Percentiles rank a stretch among this genome's conserved stretches.
These are phyloP conservation scores for Diplazon laetatorius DNA, from an alignment of 2,888 invertebrate genomes.

Conservation along the genomic window DNA sequence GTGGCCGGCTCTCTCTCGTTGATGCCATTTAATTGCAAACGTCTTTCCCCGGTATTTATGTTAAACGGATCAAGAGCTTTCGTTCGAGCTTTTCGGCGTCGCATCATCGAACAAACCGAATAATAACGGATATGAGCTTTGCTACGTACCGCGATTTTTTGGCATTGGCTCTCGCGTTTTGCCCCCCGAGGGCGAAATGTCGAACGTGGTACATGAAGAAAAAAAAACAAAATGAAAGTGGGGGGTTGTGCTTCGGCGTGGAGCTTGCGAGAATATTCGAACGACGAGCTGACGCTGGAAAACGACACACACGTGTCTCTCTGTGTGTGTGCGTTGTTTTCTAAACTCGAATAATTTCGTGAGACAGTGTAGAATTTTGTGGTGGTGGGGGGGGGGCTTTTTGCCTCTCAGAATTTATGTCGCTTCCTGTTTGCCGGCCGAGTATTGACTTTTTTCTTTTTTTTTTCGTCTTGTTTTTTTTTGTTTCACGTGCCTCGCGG, in stretches of 20 bases:
- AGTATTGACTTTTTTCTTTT: constrained; percentile 72
- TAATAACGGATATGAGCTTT: constrained; percentile 41
- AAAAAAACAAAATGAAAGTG: constrained; percentile 29
- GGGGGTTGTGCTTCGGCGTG: constrained; percentile 44
- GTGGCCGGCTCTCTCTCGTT: constrained; percentile 25
- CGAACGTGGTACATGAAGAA: not conserved
- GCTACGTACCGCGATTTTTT: no score
- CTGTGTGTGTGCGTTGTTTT: no score
- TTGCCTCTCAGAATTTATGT: constrained; percentile 64
- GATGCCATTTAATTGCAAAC: constrained; percentile 73
- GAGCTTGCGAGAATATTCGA: constrained; percentile 31
- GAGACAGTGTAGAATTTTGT: constrained; percentile 31
- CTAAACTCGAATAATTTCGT: constrained; percentile 75
- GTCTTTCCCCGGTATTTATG: constrained; percentile 72
- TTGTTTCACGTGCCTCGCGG: constrained; percentile 8
- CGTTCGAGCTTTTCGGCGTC: constrained; percentile 68
- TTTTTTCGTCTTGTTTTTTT: no score
- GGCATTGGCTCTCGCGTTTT: no score
- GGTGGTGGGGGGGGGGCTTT: constrained; percentile 30
- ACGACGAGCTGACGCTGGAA: no score
- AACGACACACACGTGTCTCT: no score
- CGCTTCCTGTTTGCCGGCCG: constrained; percentile 66
- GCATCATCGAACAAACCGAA: constrained; percentile 47
- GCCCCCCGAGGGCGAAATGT: no score
- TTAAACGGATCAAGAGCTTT: constrained; percentile 77